phyloP scores from a whole-genome alignment of 2,797 vertebrate species.

The Nannoperca obscura region DNA sequence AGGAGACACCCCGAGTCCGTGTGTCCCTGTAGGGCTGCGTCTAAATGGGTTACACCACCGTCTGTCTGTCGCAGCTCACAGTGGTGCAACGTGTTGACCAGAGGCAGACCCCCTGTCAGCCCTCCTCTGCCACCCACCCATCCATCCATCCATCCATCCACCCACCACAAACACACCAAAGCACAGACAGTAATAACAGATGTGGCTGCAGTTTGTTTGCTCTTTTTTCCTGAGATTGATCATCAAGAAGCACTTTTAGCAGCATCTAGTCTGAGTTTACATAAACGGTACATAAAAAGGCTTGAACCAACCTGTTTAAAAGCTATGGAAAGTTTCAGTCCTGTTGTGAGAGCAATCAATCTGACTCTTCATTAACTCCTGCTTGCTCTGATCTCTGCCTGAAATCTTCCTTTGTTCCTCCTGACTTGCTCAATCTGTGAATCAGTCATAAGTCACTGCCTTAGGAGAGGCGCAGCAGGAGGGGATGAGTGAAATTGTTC shows the following conservation, averaged over 20 bases:
- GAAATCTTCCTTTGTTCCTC: slow-evolving; percentile 60
- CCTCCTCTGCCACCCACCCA: slow-evolving; percentile 15
- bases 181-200: slow-evolving; percentile 40
- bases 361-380: slow-evolving; percentile 53
- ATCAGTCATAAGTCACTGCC: slow-evolving; percentile 67
- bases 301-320: slow-evolving; percentile 4
- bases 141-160: slow-evolving; percentile 27
- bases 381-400: slow-evolving; percentile 52
- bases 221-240: slow-evolving; percentile 48
- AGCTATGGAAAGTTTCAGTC: slow-evolving; percentile 18
- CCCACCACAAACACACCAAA: slow-evolving; percentile 45
- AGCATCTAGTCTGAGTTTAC: slow-evolving; percentile 5
- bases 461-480: slow-evolving; percentile 51
- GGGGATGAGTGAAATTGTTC: slow-evolving; percentile 42
- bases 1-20: slow-evolving; percentile 35
- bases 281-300: slow-evolving; percentile 9
- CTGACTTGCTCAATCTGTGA: slow-evolving; percentile 61
- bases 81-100: slow-evolving; percentile 63
- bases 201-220: slow-evolving; percentile 40
- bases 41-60: slow-evolving; percentile 69
- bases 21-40: slow-evolving; percentile 52
- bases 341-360: slow-evolving; percentile 23
- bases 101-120: slow-evolving; percentile 53
- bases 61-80: slow-evolving; percentile 56
- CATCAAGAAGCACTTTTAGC: slow-evolving; percentile 22